Percentiles rank a stretch among this genome's conserved stretches.
phyloP scores from a whole-genome alignment of 2,797 vertebrate species.

The Macrochelys suwanniensis region DNA sequence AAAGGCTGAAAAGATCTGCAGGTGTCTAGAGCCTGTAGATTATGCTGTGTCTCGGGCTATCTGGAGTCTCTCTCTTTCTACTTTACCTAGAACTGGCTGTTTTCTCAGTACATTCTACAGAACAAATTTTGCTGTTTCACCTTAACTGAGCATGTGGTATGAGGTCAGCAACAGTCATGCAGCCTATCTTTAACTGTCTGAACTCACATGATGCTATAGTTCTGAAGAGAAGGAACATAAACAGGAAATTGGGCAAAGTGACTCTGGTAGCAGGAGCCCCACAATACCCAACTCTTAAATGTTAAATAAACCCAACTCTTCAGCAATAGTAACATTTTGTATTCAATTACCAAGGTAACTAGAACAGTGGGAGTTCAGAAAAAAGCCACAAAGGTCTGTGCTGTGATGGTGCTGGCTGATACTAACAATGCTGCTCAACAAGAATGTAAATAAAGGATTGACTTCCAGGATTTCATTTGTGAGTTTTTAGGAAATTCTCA shows the following conservation, averaged over 20 bases:
- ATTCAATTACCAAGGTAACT: not conserved
- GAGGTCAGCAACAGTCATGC: conserved; percentile 73
- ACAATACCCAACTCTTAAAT: too few relatives aligned
- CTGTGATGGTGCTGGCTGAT: conserved; percentile 4
- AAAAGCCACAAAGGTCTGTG: conserved; percentile 4
- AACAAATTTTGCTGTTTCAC: conserved; percentile 68
- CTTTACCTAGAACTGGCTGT: conserved; percentile 56
- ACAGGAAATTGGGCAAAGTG: conserved; percentile 82
- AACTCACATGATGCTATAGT: conserved; percentile 75
- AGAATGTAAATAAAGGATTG: not conserved
- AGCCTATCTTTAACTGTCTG: conserved; percentile 78
- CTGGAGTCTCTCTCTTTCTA: not conserved
- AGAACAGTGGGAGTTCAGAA: conserved; percentile 3
- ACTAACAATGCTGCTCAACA: not conserved
- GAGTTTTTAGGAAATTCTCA: not conserved
- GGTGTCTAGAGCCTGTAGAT: conserved; percentile 13
- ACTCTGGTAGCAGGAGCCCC: conserved; percentile 57
- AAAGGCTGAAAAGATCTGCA: conserved; percentile 57
- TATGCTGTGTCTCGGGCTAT: not conserved
- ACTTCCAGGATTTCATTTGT: accelerated
- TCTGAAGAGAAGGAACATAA: conserved; percentile 71
- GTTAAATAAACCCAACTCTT: not conserved
- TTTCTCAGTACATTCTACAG: conserved; percentile 63
- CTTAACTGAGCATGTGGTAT: conserved; percentile 65
- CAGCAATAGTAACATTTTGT: not conserved